phyloP scores from a whole-genome alignment of 2,113 vertebrate species.

The Clarias macrocephalus region DNA sequence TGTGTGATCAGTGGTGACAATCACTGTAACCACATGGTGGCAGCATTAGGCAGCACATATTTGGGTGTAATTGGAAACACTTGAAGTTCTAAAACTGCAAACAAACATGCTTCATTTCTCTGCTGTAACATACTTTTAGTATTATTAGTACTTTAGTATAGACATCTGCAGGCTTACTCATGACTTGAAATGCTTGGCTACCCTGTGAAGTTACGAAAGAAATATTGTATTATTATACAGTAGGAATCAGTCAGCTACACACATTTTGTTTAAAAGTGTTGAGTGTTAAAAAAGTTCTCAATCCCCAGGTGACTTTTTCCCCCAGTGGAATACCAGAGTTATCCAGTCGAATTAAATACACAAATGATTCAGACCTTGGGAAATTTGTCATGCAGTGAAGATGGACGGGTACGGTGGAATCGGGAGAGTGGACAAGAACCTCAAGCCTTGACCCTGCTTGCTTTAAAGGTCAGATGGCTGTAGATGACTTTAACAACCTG shows the following conservation, averaged over 20 bases:
- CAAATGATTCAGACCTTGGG: background rate
- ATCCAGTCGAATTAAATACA: background rate
- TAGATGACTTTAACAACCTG: background rate
- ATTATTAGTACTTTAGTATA: background rate
- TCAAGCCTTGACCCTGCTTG: background rate
- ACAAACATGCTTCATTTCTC: background rate
- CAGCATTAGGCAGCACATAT: conserved; percentile 23
- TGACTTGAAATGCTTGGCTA: background rate
- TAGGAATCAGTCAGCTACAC: background rate
- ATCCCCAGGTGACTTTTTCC: background rate
- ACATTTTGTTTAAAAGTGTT: background rate
- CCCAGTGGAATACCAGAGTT: background rate
- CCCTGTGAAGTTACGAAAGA: background rate
- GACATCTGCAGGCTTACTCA: background rate
- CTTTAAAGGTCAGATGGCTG: background rate
- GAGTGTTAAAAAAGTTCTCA: background rate
- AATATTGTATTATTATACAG: background rate
- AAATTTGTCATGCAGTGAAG: background rate
- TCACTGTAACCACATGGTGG: conserved; percentile 34
- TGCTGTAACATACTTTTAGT: background rate
- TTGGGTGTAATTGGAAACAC: background rate
- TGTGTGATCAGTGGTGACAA: background rate
- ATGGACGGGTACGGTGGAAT: background rate
- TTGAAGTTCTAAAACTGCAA: background rate
- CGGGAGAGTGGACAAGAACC: background rate